Conservation (phyloP, 2,113 vertebrate species). For the Zosterops borbonicus region DNA sequence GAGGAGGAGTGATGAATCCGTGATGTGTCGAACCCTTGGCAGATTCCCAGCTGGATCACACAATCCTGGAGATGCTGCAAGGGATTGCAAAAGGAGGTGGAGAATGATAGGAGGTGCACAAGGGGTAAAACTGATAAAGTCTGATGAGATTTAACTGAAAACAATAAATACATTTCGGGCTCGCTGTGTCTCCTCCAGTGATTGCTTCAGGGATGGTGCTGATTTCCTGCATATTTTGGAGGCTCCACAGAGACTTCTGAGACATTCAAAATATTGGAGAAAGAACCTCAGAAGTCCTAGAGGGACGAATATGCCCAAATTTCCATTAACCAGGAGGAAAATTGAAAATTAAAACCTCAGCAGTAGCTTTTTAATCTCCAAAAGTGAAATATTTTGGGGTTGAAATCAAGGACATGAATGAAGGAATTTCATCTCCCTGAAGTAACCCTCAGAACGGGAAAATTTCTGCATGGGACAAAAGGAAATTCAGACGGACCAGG, state of each 20-base stretch:
- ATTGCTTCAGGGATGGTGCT: neutral
- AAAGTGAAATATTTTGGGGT: neutral
- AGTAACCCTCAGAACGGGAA: neutral
- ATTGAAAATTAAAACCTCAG: neutral
- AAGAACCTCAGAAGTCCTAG: neutral
- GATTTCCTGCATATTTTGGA: neutral
- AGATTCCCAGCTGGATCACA: neutral
- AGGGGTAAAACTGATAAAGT: neutral
- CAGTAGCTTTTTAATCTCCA: accelerated
- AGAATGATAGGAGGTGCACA: neutral
- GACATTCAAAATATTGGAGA: neutral
- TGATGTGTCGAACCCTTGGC: neutral
- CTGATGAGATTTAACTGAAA: neutral
- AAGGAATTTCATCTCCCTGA: neutral
- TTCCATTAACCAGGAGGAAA: neutral
- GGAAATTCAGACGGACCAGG: neutral
- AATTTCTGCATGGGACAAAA: neutral
- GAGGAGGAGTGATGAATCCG: neutral
- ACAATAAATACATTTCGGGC: neutral
- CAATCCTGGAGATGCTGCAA: neutral
- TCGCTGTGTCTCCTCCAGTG: neutral
- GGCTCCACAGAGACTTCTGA: neutral
- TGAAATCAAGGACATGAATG: neutral
- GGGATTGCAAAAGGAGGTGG: neutral
- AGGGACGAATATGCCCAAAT: neutral